A percentile compares a stretch with the other conserved stretches of the same genome.
Evolutionary conservation across 2,113 vertebrate species (phyloP).

Genomic region (Origma solitaria): DNA sequence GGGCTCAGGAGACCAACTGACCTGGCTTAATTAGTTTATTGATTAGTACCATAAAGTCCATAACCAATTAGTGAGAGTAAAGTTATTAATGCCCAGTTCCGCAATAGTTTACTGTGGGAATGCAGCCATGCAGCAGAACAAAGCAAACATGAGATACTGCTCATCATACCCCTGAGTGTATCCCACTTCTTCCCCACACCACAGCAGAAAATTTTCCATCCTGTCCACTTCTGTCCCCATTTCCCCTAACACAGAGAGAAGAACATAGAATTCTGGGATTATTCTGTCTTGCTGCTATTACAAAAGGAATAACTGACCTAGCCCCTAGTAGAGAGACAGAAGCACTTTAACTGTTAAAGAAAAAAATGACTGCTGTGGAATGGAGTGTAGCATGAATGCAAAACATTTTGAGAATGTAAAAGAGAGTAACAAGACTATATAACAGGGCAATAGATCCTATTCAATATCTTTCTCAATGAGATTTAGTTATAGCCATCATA

Average conservation of each 20-base stretch:
- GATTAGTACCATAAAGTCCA: slow-evolving; percentile 53
- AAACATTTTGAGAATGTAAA: background rate
- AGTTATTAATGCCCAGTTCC: slow-evolving; percentile 48
- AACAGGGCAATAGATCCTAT: background rate
- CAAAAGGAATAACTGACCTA: background rate
- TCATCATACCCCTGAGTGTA: accelerated
- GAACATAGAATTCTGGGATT: background rate
- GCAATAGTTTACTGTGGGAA: background rate
- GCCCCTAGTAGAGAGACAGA: background rate
- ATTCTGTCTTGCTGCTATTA: background rate
- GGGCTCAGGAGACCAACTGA: slow-evolving; percentile 27
- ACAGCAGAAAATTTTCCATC: background rate
- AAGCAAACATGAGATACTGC: background rate
- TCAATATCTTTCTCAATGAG: background rate
- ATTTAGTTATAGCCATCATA: background rate
- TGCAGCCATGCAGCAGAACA: background rate
- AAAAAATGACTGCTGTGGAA: background rate
- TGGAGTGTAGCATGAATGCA: background rate
- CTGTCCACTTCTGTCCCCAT: background rate
- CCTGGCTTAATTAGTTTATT: slow-evolving; percentile 57
- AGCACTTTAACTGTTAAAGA: background rate
- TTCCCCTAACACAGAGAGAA: background rate
- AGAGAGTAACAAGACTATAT: background rate
- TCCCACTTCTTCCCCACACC: background rate
- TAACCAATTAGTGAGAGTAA: slow-evolving; percentile 52